Base-by-base conservation (phyloP, 92 coral and sea anemone species). In the Galaxea fascicularis region DNA sequence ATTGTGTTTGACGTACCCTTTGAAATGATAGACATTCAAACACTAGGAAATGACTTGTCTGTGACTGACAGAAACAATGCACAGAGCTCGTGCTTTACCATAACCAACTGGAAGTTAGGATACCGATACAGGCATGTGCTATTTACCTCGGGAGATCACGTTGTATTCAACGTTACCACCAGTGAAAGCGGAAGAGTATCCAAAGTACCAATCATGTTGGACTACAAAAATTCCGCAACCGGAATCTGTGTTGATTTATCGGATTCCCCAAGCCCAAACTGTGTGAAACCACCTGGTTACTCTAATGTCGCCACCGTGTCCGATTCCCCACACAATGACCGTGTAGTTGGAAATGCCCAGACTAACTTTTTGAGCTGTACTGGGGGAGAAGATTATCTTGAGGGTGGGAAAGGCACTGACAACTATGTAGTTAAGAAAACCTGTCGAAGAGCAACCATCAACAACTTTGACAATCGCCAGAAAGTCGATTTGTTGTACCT, bases 1-100 rank as follows among this genome's bases (percentile, higher is more conserved):
- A 10, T 89, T 0, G 80, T 89, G 4, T 89, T 89, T 17, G 89
- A 71, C 10, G 92, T 84, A 29, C 86, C 89, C 4, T 89, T 15
- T 71, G 77, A 84, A 0, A 68, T 1, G 13, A 78, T 77, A 51
- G 31, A 63, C 0, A 27, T 73, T 27, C 45, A 52, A n/a, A 26
- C 17, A 26, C 2, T 16, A 87, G 47, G 68, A 47, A n/a, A 31
- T 18, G 41, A 75, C 39, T 44, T 87, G 1, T 72, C 53, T 17
- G 90, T 58, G 0, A 70, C 31, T 45, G 90, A 87, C 63, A 60
- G 18, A 3, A n/a, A 39, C 26, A 89, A 86, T 54, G 25, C 70
- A 10, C 29, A 53, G 4, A 68, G 72, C 72, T 80, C 87, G 1
- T 87, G 91, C 62, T 62, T 87, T 27, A 73, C 60, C 0, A 73